These are phyloP conservation scores for Apodemus sylvaticus DNA, from an alignment of 2,113 vertebrate species.

Conservation along the genomic window DNA sequence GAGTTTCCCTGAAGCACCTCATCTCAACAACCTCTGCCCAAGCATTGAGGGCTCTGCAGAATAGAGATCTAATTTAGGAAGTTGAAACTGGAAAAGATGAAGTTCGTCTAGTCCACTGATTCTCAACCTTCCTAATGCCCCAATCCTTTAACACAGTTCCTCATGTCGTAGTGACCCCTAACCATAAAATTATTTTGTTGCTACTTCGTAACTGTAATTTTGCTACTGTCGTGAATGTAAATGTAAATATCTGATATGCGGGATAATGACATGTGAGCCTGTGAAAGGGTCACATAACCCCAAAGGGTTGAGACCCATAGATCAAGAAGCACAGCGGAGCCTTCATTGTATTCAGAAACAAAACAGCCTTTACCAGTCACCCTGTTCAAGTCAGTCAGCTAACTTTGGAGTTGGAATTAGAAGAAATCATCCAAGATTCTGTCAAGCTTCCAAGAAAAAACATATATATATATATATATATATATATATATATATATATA, in stretches of 20 bases:
- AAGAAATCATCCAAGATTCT: constrained; percentile 42
- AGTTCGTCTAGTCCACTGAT: background rate
- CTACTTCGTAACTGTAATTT: background rate
- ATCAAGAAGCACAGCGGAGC: too few relatives aligned
- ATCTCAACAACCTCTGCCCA: background rate
- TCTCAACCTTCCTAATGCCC: background rate
- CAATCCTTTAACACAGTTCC: background rate
- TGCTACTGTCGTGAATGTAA: background rate
- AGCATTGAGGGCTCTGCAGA: background rate
- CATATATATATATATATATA: background rate
- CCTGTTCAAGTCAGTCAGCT: background rate
- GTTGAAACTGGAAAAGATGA: background rate
- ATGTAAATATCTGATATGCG: background rate
- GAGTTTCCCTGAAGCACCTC: too few relatives aligned
- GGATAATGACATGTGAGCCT: background rate
- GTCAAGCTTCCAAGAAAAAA: background rate
- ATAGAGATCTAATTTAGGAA: background rate
- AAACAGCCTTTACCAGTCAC: background rate
- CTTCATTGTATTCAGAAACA: background rate
- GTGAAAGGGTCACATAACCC: background rate
- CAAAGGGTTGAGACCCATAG: background rate
- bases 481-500: too few relatives aligned
- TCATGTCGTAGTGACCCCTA: background rate
- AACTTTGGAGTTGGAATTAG: background rate
- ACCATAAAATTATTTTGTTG: background rate